Evolutionary conservation across 1,140 invertebrate genomes (phyloP).

Genomic region (Apis laboriosa): DNA sequence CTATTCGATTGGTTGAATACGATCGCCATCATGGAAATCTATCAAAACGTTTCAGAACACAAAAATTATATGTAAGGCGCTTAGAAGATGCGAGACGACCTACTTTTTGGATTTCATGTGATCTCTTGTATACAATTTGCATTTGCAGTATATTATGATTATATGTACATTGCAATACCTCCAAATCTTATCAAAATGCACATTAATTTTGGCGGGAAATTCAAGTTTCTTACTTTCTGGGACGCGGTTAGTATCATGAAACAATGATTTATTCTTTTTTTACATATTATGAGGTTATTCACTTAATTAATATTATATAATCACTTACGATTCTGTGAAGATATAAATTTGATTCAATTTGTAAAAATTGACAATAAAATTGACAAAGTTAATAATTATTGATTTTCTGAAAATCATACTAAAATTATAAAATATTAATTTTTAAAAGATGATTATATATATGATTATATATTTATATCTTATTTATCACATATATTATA

Average conservation of each 20-base stretch:
- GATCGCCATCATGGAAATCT: neutral
- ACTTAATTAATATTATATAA: neutral
- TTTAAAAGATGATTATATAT: neutral
- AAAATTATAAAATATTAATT: neutral
- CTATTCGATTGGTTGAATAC: neutral
- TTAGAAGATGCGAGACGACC: conserved; percentile 70
- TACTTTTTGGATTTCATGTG: conserved; percentile 84
- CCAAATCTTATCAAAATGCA: conserved; percentile 75
- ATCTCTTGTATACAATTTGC: conserved; percentile 85
- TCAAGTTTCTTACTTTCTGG: conserved; percentile 93
- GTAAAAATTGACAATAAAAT: neutral
- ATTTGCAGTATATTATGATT: conserved; percentile 89
- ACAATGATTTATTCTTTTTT: neutral
- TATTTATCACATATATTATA: neutral
- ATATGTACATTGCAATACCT: conserved; percentile 85
- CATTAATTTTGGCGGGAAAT: conserved; percentile 86
- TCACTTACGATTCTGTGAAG: neutral
- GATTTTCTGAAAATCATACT: neutral
- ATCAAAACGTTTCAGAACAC: conserved; percentile 24
- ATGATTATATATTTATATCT: neutral
- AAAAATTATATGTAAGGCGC: conserved; percentile 16
- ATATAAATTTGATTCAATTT: neutral
- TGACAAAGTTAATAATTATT: neutral
- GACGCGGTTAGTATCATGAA: conserved; percentile 87
- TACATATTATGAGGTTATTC: neutral